Percentiles rank a stretch among this genome's conserved stretches.
phyloP scores from a whole-genome alignment of 2,113 vertebrate genomes.

The Cavia aperea region DNA sequence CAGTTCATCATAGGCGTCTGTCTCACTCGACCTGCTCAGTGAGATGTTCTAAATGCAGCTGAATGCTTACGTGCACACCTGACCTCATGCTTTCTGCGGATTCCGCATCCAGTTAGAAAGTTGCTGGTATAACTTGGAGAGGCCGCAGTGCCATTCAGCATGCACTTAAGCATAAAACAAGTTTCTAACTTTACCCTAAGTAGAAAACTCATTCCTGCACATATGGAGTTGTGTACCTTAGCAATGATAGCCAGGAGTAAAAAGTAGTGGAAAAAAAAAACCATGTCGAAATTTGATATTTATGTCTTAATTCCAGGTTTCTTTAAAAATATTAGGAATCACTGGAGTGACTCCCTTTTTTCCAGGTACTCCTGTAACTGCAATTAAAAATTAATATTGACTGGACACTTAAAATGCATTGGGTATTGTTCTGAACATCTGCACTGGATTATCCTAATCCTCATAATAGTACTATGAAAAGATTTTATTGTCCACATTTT shows the following conservation, averaged over 20 bases:
- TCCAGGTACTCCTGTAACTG: neutral
- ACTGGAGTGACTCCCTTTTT: neutral
- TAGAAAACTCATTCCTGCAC: neutral
- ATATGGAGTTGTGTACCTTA: neutral
- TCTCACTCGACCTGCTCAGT: neutral
- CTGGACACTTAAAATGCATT: neutral
- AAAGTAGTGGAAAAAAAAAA: neutral
- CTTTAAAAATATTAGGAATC: neutral
- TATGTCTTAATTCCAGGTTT: neutral
- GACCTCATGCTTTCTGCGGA: neutral
- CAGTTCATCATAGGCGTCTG: neutral
- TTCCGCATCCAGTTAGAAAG: neutral
- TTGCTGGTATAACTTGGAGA: neutral
- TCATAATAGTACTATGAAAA: neutral
- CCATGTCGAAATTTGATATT: neutral
- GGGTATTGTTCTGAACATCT: constrained; percentile 8
- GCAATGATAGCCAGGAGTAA: neutral
- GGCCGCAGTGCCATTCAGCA: neutral
- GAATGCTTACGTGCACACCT: neutral
- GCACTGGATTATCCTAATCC: constrained; percentile 20
- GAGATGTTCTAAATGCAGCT: neutral
- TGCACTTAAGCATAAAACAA: neutral
- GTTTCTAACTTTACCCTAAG: neutral
- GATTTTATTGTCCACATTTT: constrained; percentile 47
- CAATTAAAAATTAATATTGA: neutral